Base-by-base conservation (phyloP, 2,888 invertebrate species). In the Gymnoscelis rufifasciata region DNA sequence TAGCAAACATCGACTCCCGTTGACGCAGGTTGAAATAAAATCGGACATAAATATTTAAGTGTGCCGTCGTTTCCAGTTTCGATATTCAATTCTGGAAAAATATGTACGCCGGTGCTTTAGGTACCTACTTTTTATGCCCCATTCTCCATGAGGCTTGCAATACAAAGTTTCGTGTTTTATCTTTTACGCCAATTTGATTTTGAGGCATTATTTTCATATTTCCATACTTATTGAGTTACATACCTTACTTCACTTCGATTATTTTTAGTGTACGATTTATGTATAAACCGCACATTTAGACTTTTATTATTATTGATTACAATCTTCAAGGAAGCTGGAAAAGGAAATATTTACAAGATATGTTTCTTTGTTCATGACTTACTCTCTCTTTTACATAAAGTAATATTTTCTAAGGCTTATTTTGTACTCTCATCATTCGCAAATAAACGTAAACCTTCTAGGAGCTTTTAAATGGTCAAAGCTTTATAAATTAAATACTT, bases 11-110 rank as follows among this genome's bases (percentile, higher is more conserved):
- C 48, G 51, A 42, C 41, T 31, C 45, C 42, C 50, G 48, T 42
- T 51, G 49, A 54, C 52, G 51, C 41, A 52, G 50, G 46, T 45
- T 46, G 47, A 39, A 54, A 55, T 56, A 55, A 51, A 42, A 51
- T 50, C 38, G 55, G 41, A 36, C 55, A 51, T 57, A 60, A 68
- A 60, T 59, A 54, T 60, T 54, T 45, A 58, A 62, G 35, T 46
- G 51, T 5, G 3, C 3, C 51, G 48, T 54, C 51, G 54, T 61
- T 62, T 53, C 59, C 52, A 43, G 47, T 46, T 43, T 44, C 46
- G 43, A 54, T 56, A 63, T 56, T 62, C 55, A 62, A 60, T 56
- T 62, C 59, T 59, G 61, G 43, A 65, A 3, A n/a, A 66, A 64
- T 66, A 60, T 65, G 60, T 41, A 43, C 47, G 54, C 53, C 49